Evolutionary conservation across 2,888 invertebrate species (phyloP), one percentile per base, ranked within the genome.

Genomic region (Philonicus albiceps): DNA sequence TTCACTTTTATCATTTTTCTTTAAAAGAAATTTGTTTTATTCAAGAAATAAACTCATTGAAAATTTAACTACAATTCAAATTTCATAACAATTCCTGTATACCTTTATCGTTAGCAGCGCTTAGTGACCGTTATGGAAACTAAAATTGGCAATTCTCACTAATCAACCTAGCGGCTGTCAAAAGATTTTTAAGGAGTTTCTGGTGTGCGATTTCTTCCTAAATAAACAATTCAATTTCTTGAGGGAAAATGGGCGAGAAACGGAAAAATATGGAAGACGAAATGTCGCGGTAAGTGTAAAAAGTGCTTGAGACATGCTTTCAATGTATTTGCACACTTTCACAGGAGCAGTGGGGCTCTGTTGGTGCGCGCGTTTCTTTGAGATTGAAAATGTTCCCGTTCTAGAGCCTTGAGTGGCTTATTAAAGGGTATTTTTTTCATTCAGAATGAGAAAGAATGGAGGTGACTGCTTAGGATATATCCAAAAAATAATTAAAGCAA

Each of bases 201-300:
- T 64, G 3, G 19, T 64, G 22, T 19, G 11, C 8, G 53, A 27
- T 74, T 87, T 64, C 8, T 22, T 27, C 11, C 19, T 64, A 11
- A 31, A 31, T n/a, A n/a, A 8, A 11, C 87, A 88, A 74, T 74
- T 74, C 2, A 31, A 74, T 74, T 34, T 34, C 19, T n/a, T 19
- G 31, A 74, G 1, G 19, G 31, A 74, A 86, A 34, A 92, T 92
- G 92, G 91, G 91, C 40, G 90, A 91, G 30, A 92, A 92, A 89
- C 89, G 92, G 86, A 92, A 92, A 87, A 91, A 96, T 92, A 97
- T 97, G 95, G 97, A 98, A 93, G 97, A 97, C 93, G 97, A 98
- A 93, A 96, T 97, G 95, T 97, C 96, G 91, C 95, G 96, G 96
- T 96, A 93, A 91, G 90, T 43, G n/a, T 7, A n/a, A 6, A 5